Evolutionary conservation across 1,140 invertebrate genomes (phyloP), one percentile per base, ranked within the genome.

Genomic region (Pogonognathellus flavescens): DNA sequence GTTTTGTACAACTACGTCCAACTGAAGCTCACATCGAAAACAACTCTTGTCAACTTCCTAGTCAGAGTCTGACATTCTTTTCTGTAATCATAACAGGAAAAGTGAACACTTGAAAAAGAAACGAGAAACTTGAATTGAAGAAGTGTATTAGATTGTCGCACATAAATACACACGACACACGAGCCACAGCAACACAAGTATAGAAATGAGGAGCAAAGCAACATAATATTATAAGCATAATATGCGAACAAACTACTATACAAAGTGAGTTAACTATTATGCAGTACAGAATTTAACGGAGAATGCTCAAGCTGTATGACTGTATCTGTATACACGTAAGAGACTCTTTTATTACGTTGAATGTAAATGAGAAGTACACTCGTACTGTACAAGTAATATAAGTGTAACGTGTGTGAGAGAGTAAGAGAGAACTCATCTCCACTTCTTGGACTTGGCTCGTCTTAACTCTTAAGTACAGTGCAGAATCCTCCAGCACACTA

Each of bases 41-140:
- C 20, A 66, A 10, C 22, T 66, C 9, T 20, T 66, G 62, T 66
- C 22, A 20, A 22, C 22, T 66, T 66, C 25, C 62, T 41, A 66
- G 60, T 62, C 16, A n/a, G 9, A 14, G 2, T 14, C n/a, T n/a
- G 62, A 66, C 13, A 66, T 66, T 22, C 22, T 25, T 66, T 10
- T 25, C 18, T 31, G 62, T 66, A 66, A 66, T 31, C 7, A 66
- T 20, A 66, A 25, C 14, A 25, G 25, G 9, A 20, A 8, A 13
- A 55, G 53, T 55, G 62, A 66, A 25, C 20, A 66, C 62, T 66
- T 66, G 62, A 66, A 66, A 66, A 66, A 66, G 62, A 66, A 66
- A 25, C 62, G 25, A 25, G 62, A 66, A 66, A 66, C 62, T 66
- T 66, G 20, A 66, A 66, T 66, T 66, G 62, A 66, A 20, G 62